These are phyloP conservation scores for Tamandua tetradactyla DNA, from an alignment of 2,797 vertebrate species.

Conservation along the genomic window DNA sequence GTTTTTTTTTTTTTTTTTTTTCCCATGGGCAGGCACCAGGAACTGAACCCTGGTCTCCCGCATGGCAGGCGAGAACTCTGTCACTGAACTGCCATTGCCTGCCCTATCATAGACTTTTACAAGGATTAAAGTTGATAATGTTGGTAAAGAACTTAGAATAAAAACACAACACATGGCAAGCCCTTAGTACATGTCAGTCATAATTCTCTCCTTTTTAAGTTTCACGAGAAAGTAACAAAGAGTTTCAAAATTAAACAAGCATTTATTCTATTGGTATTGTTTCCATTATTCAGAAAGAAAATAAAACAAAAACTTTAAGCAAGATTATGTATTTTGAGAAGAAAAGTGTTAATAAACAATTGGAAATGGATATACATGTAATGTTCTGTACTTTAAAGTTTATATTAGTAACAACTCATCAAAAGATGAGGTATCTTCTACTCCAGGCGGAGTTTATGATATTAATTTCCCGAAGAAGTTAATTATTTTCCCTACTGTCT, in stretches of 20 bases:
- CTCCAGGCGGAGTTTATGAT: neutral
- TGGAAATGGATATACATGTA: neutral
- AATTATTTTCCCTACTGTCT: neutral
- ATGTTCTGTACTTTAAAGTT: neutral
- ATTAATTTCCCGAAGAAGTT: neutral
- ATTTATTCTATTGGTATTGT: neutral
- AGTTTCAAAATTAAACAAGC: neutral
- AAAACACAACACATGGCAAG: neutral
- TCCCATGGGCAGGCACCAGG: too few relatives aligned
- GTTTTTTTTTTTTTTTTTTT: too few relatives aligned
- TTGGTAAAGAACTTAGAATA: neutral
- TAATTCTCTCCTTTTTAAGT: neutral
- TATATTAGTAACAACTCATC: neutral
- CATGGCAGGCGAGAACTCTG: too few relatives aligned
- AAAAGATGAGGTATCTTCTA: neutral
- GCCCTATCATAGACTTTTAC: too few relatives aligned
- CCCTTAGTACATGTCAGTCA: neutral
- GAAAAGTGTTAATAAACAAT: neutral
- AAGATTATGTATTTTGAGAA: neutral
- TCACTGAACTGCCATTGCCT: too few relatives aligned
- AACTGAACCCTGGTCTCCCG: too few relatives aligned
- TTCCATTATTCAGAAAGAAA: neutral
- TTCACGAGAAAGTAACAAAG: neutral
- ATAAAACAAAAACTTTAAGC: neutral
- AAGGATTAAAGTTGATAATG: neutral